phyloP scores from a whole-genome alignment of 2,888 invertebrate species.

The Drosophila meridiana region DNA sequence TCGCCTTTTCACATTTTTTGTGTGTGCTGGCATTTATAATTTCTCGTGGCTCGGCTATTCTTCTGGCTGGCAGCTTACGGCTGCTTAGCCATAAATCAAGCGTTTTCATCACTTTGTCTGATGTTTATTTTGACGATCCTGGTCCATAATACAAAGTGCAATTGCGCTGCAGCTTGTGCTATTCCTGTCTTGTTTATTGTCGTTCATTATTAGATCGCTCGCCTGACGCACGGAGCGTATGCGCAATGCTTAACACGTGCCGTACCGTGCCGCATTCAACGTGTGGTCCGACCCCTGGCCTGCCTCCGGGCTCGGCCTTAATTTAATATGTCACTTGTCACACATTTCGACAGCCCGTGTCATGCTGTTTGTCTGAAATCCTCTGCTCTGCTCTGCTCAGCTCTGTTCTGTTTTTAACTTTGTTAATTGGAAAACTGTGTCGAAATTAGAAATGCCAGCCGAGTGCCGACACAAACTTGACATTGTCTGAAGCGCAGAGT shows the following conservation, averaged over 20 bases:
- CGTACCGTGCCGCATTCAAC: conserved; percentile 40
- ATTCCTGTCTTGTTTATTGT: conserved; percentile 45
- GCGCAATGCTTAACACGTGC: conserved; percentile 55
- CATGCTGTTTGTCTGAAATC: conserved; percentile 13
- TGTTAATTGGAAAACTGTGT: conserved; percentile 64
- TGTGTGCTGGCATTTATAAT: conserved; percentile 20
- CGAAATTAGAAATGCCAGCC: conserved; percentile 50
- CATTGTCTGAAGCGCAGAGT: conserved; percentile 49
- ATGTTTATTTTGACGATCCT: conserved; percentile 51
- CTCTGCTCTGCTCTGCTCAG: background rate
- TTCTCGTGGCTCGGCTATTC: conserved; percentile 25
- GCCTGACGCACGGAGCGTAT: conserved; percentile 45
- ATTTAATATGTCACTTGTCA: conserved; percentile 70
- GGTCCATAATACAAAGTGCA: conserved; percentile 48
- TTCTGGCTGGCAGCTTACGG: conserved; percentile 25
- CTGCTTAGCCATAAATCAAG: conserved; percentile 71
- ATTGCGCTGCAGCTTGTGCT: conserved; percentile 66
- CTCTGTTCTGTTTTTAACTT: conserved; percentile 38
- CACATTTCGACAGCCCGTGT: conserved; percentile 48
- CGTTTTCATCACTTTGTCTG: conserved; percentile 64
- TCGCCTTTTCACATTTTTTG: conserved; percentile 29
- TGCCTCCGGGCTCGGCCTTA: conserved; percentile 33
- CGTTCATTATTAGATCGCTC: conserved; percentile 26
- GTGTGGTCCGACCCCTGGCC: conserved; percentile 13
- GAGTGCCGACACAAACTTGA: conserved; percentile 44